phyloP scores from a whole-genome alignment of 2,797 vertebrate genomes.

The Cryptoblepharus egeriae region DNA sequence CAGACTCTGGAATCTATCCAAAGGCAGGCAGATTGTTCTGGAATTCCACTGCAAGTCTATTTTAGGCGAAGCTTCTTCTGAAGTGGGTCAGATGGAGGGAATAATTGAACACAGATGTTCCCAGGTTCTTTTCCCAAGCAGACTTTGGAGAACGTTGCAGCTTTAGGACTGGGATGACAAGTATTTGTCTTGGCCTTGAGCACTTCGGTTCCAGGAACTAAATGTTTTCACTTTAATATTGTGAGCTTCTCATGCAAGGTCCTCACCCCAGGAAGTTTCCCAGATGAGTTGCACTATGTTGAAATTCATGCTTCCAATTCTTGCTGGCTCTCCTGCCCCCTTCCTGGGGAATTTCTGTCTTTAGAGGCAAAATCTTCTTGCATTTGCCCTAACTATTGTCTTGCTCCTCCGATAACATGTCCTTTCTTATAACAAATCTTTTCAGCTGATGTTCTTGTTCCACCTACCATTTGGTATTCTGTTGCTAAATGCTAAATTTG shows the following conservation, averaged over 20 bases:
- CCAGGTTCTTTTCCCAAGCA: background rate
- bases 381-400: background rate
- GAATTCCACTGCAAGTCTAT: background rate
- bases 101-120: conserved; percentile 9
- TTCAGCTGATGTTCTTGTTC: background rate
- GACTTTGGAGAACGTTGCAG: background rate
- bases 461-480: background rate
- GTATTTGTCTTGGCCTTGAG: background rate
- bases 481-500: background rate
- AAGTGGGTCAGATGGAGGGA: background rate
- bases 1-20: background rate
- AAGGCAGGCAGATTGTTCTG: background rate
- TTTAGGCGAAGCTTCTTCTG: background rate
- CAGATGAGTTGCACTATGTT: background rate
- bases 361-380: background rate
- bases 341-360: background rate
- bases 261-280: background rate
- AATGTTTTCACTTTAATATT: background rate
- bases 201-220: background rate
- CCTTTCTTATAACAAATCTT: too few relatives aligned
- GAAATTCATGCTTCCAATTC: background rate
- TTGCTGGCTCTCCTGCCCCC: background rate
- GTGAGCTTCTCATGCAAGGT: background rate
- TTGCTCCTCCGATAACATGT: background rate
- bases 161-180: background rate